These are phyloP conservation scores for Camponotus floridanus DNA, from an alignment of 1,140 invertebrate species.

Conservation along the genomic window DNA sequence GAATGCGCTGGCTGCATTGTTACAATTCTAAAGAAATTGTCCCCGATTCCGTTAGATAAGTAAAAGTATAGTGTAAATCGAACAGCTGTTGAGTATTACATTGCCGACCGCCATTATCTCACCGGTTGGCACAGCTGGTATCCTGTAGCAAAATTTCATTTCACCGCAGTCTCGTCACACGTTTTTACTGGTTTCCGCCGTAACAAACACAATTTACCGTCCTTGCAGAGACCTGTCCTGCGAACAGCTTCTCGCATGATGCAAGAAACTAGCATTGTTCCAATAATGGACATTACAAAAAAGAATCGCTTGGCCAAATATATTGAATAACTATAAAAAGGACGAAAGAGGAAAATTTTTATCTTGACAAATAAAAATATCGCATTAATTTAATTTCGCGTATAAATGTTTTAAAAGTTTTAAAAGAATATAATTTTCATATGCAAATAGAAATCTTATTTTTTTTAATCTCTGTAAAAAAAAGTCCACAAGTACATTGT, in stretches of 20 bases:
- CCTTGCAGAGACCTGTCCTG: neutral
- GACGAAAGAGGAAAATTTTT: neutral
- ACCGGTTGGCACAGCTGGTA: constrained; percentile 40
- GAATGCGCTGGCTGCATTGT: constrained; percentile 17
- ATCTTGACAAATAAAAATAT: neutral
- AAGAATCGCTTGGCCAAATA: constrained; percentile 12
- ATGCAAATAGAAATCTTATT: neutral
- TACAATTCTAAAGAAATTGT: constrained; percentile 40
- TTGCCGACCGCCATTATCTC: constrained; percentile 58
- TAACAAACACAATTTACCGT: constrained; percentile 50
- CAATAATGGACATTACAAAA: constrained; percentile 66
- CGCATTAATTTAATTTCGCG: neutral
- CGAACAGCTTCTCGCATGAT: neutral
- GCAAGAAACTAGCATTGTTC: constrained; percentile 56
- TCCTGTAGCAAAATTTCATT: constrained; percentile 51
- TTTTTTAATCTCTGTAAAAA: constrained; percentile 23
- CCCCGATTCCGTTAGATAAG: constrained; percentile 20
- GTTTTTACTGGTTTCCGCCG: constrained; percentile 48
- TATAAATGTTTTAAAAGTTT: constrained; percentile 1
- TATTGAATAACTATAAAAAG: neutral
- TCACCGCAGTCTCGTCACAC: constrained; percentile 31
- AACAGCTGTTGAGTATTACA: constrained; percentile 46
- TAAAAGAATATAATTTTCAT: neutral
- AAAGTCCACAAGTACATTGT: neutral
- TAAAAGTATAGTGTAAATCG: constrained; percentile 53